Evolutionary conservation across 1,140 invertebrate species (phyloP), one percentile per base, ranked within the genome.

Genomic region (Asbolus verrucosus): DNA sequence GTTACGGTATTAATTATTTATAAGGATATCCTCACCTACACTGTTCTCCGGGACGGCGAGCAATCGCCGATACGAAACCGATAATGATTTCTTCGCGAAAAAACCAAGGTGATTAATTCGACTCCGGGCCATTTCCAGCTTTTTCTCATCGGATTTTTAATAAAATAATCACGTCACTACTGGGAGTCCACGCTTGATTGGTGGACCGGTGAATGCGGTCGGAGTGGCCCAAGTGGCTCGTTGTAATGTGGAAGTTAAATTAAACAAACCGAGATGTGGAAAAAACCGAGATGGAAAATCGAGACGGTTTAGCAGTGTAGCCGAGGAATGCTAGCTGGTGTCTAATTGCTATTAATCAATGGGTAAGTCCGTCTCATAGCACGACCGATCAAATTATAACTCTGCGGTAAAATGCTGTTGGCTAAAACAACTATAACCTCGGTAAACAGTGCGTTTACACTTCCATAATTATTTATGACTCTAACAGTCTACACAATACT

Each of bases 321-420:
- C 16, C 21, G 13, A 33, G 62, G 62, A 65, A 65, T 65, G 62
- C 30, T 65, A 43, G 62, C 62, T 65, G 39, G 62, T 65, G 62
- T 65, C 62, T 65, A 65, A 65, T 65, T 80, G 78, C 78, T 74
- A 80, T 79, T 79, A 80, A 80, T 79, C 78, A 79, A 75, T 70
- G 76, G 79, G 72, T 78, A 73, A 75, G 79, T 67, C 72, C 65
- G 77, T 76, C 74, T 78, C 76, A 74, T 74, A 73, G 77, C 77
- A 80, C 79, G 78, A 78, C 78, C 78, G 79, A 80, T 80, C 77
- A 78, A 79, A 78, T 79, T 79, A 77, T 80, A 80, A 80, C 78
- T 80, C 74, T 73, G 67, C 67, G n/a, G 36, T 65, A 65, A 65
- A 65, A 27, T 65, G 62, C 62, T 65, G 62, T 65, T 65, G 62